Evolutionary conservation across 37 sponge, comb jelly and placozoan species (phyloP), one percentile per base, ranked within the genome.

Genomic region (Halichondria panicea): DNA sequence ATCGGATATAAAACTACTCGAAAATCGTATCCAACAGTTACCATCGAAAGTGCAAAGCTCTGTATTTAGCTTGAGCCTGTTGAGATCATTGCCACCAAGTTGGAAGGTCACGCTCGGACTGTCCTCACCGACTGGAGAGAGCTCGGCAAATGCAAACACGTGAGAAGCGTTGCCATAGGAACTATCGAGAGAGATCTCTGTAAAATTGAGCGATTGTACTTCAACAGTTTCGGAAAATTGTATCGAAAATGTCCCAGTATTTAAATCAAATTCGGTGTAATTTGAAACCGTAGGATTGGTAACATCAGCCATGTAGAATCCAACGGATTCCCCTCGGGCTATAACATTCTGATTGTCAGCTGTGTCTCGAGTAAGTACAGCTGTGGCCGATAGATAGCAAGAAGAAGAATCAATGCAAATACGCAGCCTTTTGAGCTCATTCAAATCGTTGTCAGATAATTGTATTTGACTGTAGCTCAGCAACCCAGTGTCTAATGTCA

Each of bases 1-100:
- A 46, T 95, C 96, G 15, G 70, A 15, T 0, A 91, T 55, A 60
- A 91, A 86, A 19, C 61, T 60, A 6, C 60, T 39, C 1, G 75
- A 52, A 41, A 93, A 64, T 25, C 93, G 70, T 7, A 93, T 44
- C 89, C 89, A 93, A 79, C 93, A 93, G 74, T 93, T 88, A 54
- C 35, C 41, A 44, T 50, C 22, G 40, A 50, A 36, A 28, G 86
- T 88, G 74, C 89, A 88, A 24, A 95, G 56, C 19, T 79, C 78
- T 22, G 88, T 85, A 33, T 84, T 41, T 0, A 95, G 86, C 55
- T 95, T 95, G 18, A 95, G 74, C 6, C 48, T 13, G 44, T 95
- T 91, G 32, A 87, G 79, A 78, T 84, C 91, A 24, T 71, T 43
- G 4, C 28, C 48, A 22, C 52, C 65, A 18, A 88, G 63, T 43